Percentiles rank a stretch among this genome's conserved stretches.
phyloP scores from a whole-genome alignment of 2,888 invertebrate genomes.

The Diaphora mendica region DNA sequence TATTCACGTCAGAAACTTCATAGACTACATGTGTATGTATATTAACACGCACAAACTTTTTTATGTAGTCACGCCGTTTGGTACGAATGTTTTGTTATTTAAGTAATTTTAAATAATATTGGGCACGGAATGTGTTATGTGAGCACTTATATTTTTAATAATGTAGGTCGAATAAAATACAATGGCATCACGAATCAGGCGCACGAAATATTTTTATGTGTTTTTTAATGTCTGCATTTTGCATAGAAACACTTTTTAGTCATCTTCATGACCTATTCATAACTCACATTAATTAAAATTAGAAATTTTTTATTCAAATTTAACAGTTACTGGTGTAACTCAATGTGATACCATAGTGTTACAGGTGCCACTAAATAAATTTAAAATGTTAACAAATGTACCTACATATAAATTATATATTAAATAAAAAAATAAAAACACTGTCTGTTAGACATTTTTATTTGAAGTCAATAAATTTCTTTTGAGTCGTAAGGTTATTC shows the following conservation, averaged over 20 bases:
- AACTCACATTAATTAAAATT: no score
- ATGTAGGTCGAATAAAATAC: conserved; percentile 5
- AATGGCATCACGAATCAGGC: conserved; percentile 3
- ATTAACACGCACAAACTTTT: conserved; percentile 43
- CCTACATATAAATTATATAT: no score
- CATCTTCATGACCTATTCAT: neutral
- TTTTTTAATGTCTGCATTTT: neutral
- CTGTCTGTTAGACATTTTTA: no score
- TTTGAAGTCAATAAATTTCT: neutral
- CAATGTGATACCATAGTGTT: no score
- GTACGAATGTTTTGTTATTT: conserved; percentile 45
- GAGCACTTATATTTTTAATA: conserved; percentile 9
- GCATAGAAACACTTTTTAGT: neutral
- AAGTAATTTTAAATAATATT: conserved; percentile 36
- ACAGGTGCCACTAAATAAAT: no score
- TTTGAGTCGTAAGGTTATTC: neutral
- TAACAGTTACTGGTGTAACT: no score
- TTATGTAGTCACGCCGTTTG: conserved; percentile 35
- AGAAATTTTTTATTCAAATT: no score
- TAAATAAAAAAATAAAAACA: no score
- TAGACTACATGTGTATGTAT: conserved; percentile 53
- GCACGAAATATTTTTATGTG: conserved; percentile 2
- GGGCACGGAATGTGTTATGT: conserved; percentile 12
- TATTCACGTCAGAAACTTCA: conserved; percentile 71
- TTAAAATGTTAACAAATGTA: no score